Evolutionary conservation across 2,888 invertebrate species (phyloP).

Genomic region (Ametastegia equiseti): DNA sequence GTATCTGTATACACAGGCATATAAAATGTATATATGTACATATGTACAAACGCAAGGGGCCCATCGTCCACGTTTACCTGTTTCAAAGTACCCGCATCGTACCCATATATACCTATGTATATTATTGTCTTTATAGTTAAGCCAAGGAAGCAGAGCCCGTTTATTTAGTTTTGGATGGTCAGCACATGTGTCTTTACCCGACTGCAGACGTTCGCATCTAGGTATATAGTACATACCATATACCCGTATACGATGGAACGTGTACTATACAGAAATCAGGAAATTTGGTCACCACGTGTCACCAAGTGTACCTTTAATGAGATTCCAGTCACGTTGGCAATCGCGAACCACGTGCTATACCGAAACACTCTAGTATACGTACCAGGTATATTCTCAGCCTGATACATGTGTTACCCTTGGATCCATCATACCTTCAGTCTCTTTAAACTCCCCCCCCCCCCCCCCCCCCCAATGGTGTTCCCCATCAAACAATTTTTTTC

Average conservation of each 20-base stretch:
- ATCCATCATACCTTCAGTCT: background rate
- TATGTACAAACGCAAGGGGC: background rate
- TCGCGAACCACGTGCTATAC: constrained; percentile 48
- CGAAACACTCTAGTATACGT: background rate
- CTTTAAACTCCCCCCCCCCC: background rate
- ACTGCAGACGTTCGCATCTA: constrained; percentile 4
- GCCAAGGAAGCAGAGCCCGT: constrained; percentile 18
- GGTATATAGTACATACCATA: background rate
- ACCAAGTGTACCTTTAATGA: constrained; percentile 60
- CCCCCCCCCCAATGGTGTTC: too few relatives aligned
- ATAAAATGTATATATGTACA: background rate
- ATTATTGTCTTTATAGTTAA: constrained; percentile 33
- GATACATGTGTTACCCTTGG: background rate
- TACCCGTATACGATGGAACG: background rate
- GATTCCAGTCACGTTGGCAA: constrained; percentile 65
- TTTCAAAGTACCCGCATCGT: background rate
- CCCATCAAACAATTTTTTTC: too few relatives aligned
- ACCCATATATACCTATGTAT: background rate
- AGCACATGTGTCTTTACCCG: constrained; percentile 22
- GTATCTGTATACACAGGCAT: too few relatives aligned
- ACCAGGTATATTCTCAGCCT: too few relatives aligned
- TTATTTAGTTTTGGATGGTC: constrained; percentile 28
- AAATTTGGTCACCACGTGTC: constrained; percentile 33
- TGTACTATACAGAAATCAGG: background rate
- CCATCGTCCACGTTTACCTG: constrained; percentile 4